These are phyloP conservation scores for Argyresthia goedartella DNA, from an alignment of 2,888 invertebrate species.

Conservation along the genomic window DNA sequence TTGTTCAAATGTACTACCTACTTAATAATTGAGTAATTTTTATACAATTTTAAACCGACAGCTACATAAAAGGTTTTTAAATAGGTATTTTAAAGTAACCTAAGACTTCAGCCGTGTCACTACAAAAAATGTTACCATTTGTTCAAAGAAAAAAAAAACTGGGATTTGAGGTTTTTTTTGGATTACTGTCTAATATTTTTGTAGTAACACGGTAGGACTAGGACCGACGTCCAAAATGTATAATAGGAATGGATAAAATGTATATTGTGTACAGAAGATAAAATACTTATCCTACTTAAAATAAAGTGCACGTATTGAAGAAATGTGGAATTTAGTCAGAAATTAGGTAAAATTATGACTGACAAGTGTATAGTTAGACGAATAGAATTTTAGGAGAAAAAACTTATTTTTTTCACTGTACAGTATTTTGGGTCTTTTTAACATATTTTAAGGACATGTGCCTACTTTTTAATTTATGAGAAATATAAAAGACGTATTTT, in stretches of 20 bases:
- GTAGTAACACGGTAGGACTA: not conserved
- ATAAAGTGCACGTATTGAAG: not conserved
- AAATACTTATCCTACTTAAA: slow-evolving; percentile 2
- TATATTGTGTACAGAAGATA: slow-evolving; percentile 31
- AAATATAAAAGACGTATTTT: slow-evolving; percentile 7
- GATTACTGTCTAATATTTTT: not conserved
- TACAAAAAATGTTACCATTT: not conserved
- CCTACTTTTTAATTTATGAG: slow-evolving; percentile 23
- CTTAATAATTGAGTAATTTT: too few species aligned
- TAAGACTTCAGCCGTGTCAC: too few species aligned
- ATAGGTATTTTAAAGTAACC: too few species aligned
- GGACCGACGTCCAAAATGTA: not conserved
- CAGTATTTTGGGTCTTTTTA: slow-evolving; percentile 27
- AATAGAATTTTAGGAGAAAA: slow-evolving; percentile 22
- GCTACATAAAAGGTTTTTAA: too few species aligned
- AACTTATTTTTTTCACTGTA: slow-evolving; percentile 32
- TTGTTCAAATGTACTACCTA: too few species aligned
- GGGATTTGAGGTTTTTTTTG: too few species aligned
- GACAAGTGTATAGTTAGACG: slow-evolving; percentile 18
- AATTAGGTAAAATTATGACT: slow-evolving; percentile 20
- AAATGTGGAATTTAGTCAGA: slow-evolving; percentile 20
- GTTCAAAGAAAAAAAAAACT: not conserved
- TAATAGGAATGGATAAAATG: slow-evolving; percentile 13
- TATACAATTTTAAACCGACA: too few species aligned
- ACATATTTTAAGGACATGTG: slow-evolving; percentile 14